Conservation (phyloP, 2,113 vertebrate species). For the Zapornia atra region DNA sequence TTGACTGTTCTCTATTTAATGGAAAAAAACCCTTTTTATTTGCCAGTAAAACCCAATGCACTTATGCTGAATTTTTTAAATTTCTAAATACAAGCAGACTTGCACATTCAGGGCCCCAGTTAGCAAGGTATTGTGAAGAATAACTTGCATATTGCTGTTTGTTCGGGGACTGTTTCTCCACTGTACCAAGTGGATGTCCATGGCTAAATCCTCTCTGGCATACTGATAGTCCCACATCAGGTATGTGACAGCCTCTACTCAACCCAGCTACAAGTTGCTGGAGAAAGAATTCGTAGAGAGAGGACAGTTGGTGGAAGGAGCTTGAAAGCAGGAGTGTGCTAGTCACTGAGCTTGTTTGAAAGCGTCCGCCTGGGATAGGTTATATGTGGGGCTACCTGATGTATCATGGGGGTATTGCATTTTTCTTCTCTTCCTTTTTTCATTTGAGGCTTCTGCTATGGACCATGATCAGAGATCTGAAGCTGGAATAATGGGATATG, state of each 20-base stretch:
- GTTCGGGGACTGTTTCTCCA: not conserved
- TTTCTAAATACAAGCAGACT: not conserved
- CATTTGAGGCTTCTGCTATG: not conserved
- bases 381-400: not conserved
- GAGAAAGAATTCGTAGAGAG: not conserved
- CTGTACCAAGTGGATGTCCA: not conserved
- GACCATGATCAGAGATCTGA: not conserved
- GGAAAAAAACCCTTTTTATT: not conserved
- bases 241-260: not conserved
- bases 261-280: not conserved
- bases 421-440: not conserved
- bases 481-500: not conserved
- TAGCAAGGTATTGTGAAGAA: not conserved
- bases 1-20: not conserved
- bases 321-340: not conserved
- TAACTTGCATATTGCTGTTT: not conserved
- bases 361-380: not conserved
- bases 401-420: not conserved
- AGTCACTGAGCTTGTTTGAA: not conserved
- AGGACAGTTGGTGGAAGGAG: not conserved
- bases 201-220: not conserved
- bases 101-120: not conserved
- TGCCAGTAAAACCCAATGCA: not conserved
- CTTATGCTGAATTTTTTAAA: not conserved
- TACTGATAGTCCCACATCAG: no score